A percentile compares a stretch with the other conserved stretches of the same genome.
These are phyloP conservation scores for Apomyelois bistriatella DNA, from an alignment of 2,888 invertebrate species.

Conservation along the genomic window DNA sequence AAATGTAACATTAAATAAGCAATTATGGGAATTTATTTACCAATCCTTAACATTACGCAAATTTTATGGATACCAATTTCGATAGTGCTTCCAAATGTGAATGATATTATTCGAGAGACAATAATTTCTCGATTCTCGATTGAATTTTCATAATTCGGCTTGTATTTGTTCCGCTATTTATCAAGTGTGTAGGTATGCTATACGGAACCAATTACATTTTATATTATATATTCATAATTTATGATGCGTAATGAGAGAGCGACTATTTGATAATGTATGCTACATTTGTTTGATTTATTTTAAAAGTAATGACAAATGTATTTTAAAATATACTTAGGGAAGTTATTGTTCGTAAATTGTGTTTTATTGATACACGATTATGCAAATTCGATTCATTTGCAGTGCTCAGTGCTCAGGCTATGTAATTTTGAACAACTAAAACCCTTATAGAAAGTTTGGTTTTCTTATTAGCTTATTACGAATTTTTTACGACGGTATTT, in stretches of 20 bases:
- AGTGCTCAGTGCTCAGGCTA: no score
- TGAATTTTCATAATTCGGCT: slow-evolving; percentile 65
- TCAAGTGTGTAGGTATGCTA: slow-evolving; percentile 25
- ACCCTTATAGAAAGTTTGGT: no score
- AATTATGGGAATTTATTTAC: slow-evolving; percentile 48
- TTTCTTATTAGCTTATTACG: no score
- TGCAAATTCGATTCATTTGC: no score
- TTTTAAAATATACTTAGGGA: not conserved
- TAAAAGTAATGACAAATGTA: not conserved
- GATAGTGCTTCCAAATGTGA: slow-evolving; percentile 61
- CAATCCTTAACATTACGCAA: slow-evolving; percentile 53
- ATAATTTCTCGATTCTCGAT: slow-evolving; percentile 64
- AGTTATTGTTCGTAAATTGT: no score
- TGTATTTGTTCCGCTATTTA: slow-evolving; percentile 55
- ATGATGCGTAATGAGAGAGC: not conserved
- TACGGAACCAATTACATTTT: not conserved
- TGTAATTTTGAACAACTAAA: no score
- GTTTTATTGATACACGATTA: no score
- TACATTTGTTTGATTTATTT: slow-evolving; percentile 7
- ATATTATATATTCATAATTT: not conserved
- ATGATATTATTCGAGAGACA: slow-evolving; percentile 9
- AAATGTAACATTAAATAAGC: slow-evolving; percentile 20
- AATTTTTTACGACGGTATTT: no score
- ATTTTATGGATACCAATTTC: slow-evolving; percentile 72
- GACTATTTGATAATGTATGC: not conserved